Percentiles rank a stretch among this genome's conserved stretches.
These are phyloP conservation scores for Pedionomus torquatus DNA, from an alignment of 2,113 vertebrate genomes.

Conservation along the genomic window DNA sequence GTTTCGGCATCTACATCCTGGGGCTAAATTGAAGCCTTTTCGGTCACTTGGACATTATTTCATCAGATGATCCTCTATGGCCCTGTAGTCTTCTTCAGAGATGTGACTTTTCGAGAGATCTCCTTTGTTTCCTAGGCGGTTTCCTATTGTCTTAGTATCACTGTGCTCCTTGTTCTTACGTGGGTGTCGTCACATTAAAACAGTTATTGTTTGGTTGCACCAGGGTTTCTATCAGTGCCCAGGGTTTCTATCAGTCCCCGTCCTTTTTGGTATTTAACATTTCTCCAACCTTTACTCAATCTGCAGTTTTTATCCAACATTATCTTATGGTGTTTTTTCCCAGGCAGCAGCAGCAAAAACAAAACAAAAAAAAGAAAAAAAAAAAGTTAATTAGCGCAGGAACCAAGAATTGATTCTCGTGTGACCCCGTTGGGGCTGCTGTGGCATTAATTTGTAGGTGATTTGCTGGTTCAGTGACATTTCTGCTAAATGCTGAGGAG, in stretches of 20 bases:
- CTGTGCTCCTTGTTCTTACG: not conserved
- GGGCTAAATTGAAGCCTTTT: not conserved
- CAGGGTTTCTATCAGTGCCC: not conserved
- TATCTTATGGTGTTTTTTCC: not conserved
- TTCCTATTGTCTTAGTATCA: not conserved
- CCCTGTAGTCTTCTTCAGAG: not conserved
- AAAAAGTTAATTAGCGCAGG: not conserved
- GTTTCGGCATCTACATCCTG: not conserved
- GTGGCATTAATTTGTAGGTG: constrained; percentile 9
- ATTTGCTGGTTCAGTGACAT: constrained; percentile 28
- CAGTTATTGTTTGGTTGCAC: not conserved
- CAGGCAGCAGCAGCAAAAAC: not conserved
- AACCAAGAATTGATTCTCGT: not conserved
- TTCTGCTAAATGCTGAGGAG: not conserved
- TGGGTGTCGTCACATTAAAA: not conserved
- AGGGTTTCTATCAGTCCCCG: not conserved
- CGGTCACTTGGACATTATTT: not conserved
- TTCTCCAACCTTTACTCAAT: not conserved
- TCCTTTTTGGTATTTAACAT: not conserved
- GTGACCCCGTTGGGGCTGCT: not conserved
- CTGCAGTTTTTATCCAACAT: not conserved
- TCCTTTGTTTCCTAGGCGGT: not conserved
- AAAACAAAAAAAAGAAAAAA: too few species aligned
- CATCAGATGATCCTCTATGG: not conserved
- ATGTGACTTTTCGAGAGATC: not conserved